phyloP scores from a whole-genome alignment of 1,140 invertebrate species.

The Achatina immaculata region DNA sequence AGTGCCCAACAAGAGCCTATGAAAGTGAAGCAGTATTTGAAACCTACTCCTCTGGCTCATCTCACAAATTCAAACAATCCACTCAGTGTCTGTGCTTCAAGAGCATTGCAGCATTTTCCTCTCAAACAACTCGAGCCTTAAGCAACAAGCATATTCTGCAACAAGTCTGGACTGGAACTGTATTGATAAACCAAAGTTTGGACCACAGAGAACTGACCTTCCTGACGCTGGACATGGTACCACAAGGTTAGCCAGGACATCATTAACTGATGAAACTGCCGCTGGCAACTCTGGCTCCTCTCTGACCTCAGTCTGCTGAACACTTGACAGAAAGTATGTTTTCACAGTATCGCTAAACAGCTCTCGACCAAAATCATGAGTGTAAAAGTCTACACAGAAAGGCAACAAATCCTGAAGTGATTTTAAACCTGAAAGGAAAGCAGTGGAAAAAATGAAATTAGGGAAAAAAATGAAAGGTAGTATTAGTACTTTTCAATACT shows the following conservation, averaged over 20 bases:
- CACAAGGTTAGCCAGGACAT: background rate
- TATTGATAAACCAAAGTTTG: background rate
- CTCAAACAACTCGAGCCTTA: too few species aligned
- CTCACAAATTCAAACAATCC: too few species aligned
- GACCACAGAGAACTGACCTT: background rate
- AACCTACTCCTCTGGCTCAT: too few species aligned
- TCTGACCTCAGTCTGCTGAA: background rate
- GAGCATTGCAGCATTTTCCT: too few species aligned
- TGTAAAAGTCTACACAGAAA: conserved; percentile 64
- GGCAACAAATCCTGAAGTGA: conserved; percentile 63
- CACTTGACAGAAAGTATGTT: background rate
- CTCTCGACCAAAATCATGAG: conserved; percentile 56
- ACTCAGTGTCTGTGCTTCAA: too few species aligned
- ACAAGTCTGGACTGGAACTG: too few species aligned
- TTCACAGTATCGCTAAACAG: conserved; percentile 42
- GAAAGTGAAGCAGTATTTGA: too few species aligned
- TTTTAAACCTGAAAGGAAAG: conserved; percentile 49
- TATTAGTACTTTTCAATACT: too few species aligned
- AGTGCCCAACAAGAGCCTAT: too few species aligned
- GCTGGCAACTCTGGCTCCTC: conserved; percentile 1
- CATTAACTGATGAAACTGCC: background rate
- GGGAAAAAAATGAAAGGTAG: too few species aligned
- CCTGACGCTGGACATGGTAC: background rate
- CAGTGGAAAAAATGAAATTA: too few species aligned
- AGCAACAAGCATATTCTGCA: too few species aligned